Base-by-base conservation (phyloP, 2,113 vertebrate species). In the Pontoporia blainvillei region DNA sequence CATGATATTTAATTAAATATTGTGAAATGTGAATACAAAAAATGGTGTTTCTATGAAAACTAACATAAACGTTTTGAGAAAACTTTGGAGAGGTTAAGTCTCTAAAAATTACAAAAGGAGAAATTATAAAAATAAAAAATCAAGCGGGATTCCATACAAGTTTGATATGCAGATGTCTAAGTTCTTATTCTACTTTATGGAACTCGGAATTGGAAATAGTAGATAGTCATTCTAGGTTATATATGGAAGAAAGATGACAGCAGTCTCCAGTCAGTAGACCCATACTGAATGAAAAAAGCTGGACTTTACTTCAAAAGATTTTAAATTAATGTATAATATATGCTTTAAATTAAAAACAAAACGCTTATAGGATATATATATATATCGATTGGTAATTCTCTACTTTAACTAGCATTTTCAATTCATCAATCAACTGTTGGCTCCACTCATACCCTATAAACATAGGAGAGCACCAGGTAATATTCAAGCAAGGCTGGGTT, bases 341-440 rank as follows among this genome's bases (percentile, higher is more conserved):
- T 57, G 27, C 23, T 95, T 87, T 87, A 67, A 84, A 62, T 69
- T 84, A 44, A 96, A 96, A 96, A 72, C 25, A 36, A 83, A 61
- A 82, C 87, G 10, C 49, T 95, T 36, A 57, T 36, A 54, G 29
- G 54, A 89, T 39, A 17, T 18, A 34, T 46, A 34, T 46, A 34
- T 18, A 17, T 69, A 89, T 86, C 15, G 57, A 76, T 61, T 75
- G 87, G 4, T 31, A 76, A 78, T 61, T 93, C 44, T 86, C 59
- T 52, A 83, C 44, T 90, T 52, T 52, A 83, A 75, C 62, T 83
- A 75, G n/a, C 14, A 73, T 87, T 91, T 92, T 90, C 18, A 87
- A 69, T 41, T 57, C 72, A 78, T 57, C 57, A 78, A 34, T 54
- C 59, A 69, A 44, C 57, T n/a, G 8, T 20, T 62, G 86, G 62